A percentile compares a stretch with the other conserved stretches of the same genome.
Conservation (phyloP, 2,113 vertebrate species). For the Scartelaos histophorus region DNA sequence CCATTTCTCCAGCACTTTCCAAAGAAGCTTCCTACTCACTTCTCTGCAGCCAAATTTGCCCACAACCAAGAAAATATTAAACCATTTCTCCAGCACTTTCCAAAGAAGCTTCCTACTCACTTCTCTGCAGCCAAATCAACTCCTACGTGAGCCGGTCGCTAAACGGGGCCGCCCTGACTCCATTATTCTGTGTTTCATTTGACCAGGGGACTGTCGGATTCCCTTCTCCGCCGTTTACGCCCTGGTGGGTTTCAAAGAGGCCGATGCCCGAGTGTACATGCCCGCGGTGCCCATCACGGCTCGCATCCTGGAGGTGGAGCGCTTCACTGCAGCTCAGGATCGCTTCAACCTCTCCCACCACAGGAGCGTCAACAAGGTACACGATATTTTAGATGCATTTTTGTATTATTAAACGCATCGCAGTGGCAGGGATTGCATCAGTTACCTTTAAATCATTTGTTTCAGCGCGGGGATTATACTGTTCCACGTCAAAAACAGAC, state of each 20-base stretch:
- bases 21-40: constrained; percentile 38
- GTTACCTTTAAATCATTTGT: too few species aligned
- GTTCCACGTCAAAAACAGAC: too few species aligned
- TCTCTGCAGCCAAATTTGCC: constrained; percentile 7
- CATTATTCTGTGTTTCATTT: constrained; percentile 29
- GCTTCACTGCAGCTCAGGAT: constrained; percentile 84
- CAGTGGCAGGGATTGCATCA: too few species aligned
- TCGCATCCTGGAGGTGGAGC: constrained; percentile 89
- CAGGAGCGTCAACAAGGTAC: constrained; percentile 77
- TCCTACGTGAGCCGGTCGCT: constrained; percentile 8
- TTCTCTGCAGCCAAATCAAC: constrained; percentile 31
- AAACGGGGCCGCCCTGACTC: constrained; percentile 4
- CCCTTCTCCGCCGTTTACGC: constrained; percentile 88
- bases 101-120: constrained; percentile 36
- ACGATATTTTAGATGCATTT: neutral
- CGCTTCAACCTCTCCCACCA: constrained; percentile 74
- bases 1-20: constrained; percentile 9
- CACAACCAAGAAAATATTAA: too few species aligned
- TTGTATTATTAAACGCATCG: neutral
- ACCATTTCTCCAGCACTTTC: constrained; percentile 10
- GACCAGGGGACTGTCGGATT: constrained; percentile 76
- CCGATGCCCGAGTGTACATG: constrained; percentile 80
- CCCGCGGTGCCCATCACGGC: constrained; percentile 83
- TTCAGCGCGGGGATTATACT: too few species aligned
- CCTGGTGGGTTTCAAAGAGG: constrained; percentile 88